Evolutionary conservation across 53 echinoderm and acorn worm genomes (phyloP).

Genomic region (Crossaster papposus): DNA sequence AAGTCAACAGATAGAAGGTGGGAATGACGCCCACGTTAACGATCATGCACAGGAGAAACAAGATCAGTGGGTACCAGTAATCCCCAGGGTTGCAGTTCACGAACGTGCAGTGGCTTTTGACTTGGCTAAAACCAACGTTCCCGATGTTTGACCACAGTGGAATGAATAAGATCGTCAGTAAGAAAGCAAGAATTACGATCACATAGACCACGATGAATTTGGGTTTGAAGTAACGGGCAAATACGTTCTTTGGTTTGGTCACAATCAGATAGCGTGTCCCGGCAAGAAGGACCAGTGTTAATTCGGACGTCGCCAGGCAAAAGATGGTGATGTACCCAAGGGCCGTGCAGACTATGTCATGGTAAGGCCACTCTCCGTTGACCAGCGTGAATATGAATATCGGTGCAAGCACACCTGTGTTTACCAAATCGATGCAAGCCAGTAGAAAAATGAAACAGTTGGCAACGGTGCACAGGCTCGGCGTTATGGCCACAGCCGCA

Average conservation of each 20-base stretch:
- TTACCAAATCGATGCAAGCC: slow-evolving; percentile 77
- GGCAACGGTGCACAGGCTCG: slow-evolving; percentile 66
- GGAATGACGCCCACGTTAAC: slow-evolving; percentile 73
- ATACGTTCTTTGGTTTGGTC: slow-evolving; percentile 68
- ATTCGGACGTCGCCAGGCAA: slow-evolving; percentile 72
- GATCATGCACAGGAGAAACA: slow-evolving; percentile 74
- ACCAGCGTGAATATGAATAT: slow-evolving; percentile 69
- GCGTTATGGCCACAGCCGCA: slow-evolving; percentile 70
- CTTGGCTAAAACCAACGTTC: slow-evolving; percentile 67
- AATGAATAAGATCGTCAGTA: slow-evolving; percentile 51
- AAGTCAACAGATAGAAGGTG: slow-evolving; percentile 77
- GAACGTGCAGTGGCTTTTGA: slow-evolving; percentile 76
- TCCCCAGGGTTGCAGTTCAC: slow-evolving; percentile 43
- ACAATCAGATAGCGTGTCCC: slow-evolving; percentile 78
- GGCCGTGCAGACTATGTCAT: slow-evolving; percentile 53
- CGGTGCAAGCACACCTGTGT: slow-evolving; percentile 60
- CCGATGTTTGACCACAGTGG: slow-evolving; percentile 71
- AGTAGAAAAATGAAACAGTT: slow-evolving; percentile 82
- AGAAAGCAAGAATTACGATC: not conserved
- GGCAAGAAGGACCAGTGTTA: slow-evolving; percentile 72
- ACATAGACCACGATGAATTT: slow-evolving; percentile 15
- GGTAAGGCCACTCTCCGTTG: slow-evolving; percentile 66
- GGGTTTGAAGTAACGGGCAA: slow-evolving; percentile 63
- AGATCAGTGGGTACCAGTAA: slow-evolving; percentile 67
- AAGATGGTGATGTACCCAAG: slow-evolving; percentile 78